phyloP scores from a whole-genome alignment of 1,140 invertebrate species.

The Rhopalosiphum maidis region DNA sequence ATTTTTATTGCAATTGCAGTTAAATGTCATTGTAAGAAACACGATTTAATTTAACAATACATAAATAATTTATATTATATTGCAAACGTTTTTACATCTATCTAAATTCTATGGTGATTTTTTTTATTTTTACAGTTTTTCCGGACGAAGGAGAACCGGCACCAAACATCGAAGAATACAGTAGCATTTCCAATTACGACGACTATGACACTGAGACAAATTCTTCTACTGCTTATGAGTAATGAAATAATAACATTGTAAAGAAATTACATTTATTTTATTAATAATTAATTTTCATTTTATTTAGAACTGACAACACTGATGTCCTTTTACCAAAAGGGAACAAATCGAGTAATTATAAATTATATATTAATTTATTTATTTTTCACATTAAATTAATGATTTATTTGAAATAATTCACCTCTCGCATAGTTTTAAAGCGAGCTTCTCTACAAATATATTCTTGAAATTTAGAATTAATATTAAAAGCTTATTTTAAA shows the following conservation, averaged over 20 bases:
- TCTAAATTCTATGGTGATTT: background rate
- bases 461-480: background rate
- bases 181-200: conserved; percentile 58
- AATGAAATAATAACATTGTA: background rate
- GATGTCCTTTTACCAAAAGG: conserved; percentile 24
- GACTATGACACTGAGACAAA: conserved; percentile 59
- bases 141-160: conserved; percentile 58
- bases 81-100: background rate
- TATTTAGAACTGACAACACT: conserved; percentile 1
- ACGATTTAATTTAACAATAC: background rate
- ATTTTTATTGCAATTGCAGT: conserved; percentile 1
- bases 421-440: background rate
- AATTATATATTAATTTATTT: background rate
- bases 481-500: background rate
- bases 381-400: background rate
- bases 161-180: conserved; percentile 58
- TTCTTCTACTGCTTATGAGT: conserved; percentile 54
- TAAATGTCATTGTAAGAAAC: background rate
- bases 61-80: background rate
- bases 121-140: conserved; percentile 59
- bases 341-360: conserved; percentile 32
- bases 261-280: background rate
- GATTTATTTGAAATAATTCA: background rate
- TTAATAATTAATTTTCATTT: background rate
- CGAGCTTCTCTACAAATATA: background rate